phyloP scores from a whole-genome alignment of 2,888 invertebrate genomes.

The Pheosia gnoma region DNA sequence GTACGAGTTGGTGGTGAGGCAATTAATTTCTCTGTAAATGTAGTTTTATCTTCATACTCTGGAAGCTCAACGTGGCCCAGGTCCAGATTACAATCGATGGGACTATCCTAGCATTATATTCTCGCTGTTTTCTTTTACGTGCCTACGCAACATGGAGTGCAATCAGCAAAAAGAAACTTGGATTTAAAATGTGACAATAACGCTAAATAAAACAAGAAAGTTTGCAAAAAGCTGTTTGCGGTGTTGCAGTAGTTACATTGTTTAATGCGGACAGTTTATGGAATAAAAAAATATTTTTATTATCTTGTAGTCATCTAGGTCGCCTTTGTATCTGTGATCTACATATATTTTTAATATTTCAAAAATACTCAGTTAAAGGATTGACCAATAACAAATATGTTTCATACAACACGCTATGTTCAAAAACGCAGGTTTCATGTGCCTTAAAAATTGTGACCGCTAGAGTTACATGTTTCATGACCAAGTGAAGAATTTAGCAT shows the following conservation, averaged over 20 bases:
- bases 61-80: constrained; percentile 9
- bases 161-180: constrained; percentile 43
- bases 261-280: constrained; percentile 42
- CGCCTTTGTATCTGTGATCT: constrained; percentile 12
- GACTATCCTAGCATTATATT: constrained; percentile 17
- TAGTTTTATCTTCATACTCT: constrained; percentile 2
- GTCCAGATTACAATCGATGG: constrained; percentile 24
- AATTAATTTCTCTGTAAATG: background rate
- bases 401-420: too few relatives aligned
- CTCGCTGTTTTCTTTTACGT: constrained; percentile 35
- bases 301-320: constrained; percentile 27
- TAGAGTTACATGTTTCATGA: background rate
- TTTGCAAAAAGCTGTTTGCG: constrained; percentile 56
- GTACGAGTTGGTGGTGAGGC: background rate
- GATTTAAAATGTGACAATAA: constrained; percentile 38
- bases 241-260: constrained; percentile 56
- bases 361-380: background rate
- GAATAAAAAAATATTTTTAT: constrained; percentile 43
- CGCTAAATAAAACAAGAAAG: constrained; percentile 56
- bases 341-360: constrained; percentile 6
- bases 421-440: too few relatives aligned
- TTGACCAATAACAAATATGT: background rate
- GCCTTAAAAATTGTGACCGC: background rate
- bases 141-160: constrained; percentile 29
- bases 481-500: background rate